Evolutionary conservation across 2,797 vertebrate species (phyloP), one percentile per base, ranked within the genome.

Genomic region (Hydrocynus forskahlii): DNA sequence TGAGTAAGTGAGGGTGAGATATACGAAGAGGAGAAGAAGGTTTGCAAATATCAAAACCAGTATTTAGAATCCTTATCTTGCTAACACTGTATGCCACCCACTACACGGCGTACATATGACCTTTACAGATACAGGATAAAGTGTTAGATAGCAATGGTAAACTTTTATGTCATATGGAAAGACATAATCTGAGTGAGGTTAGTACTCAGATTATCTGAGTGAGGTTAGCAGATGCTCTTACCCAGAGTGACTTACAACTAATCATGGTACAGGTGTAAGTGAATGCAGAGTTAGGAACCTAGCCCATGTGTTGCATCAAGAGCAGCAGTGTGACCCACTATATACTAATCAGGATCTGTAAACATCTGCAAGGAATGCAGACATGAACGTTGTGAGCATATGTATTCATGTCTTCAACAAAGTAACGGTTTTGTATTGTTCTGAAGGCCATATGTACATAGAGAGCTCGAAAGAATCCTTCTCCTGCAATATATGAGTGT

Each of bases 31-130:
- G 84, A 50, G 60, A 72, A 83, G 45, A 43, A 79, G 8, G 72
- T 79, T 76, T 88, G 88, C 87, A 93, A 90, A 94, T 83, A 85
- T 83, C 78, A 85, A 60, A 87, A 79, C 83, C 79, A 81, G 75
- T 66, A 35, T 83, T 73, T 40, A 62, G 10, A 21, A 35, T 45
- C 23, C 10, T 35, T 68, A 23, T 29, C n/a, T 5, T 66, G 52
- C 52, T 59, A 21, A n/a, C 17, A 43, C 23, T 52, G 16, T 52
- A 19, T 38, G 29, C 23, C 17, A 12, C 19, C 12, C 0, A 40
- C 5, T 52, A 10, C 38, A 23, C n/a, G 35, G 43, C 43, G 21
- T 43, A 60, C 75, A 74, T 57, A 74, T 21, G 55, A 67, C 35
- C 76, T 64, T 9, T 71, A 76, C 17, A 52, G 57, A 14, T 16